Percentiles rank a stretch among this genome's conserved stretches.
Evolutionary conservation across 2,888 invertebrate genomes (phyloP).

Genomic region (Pammene fasciana): DNA sequence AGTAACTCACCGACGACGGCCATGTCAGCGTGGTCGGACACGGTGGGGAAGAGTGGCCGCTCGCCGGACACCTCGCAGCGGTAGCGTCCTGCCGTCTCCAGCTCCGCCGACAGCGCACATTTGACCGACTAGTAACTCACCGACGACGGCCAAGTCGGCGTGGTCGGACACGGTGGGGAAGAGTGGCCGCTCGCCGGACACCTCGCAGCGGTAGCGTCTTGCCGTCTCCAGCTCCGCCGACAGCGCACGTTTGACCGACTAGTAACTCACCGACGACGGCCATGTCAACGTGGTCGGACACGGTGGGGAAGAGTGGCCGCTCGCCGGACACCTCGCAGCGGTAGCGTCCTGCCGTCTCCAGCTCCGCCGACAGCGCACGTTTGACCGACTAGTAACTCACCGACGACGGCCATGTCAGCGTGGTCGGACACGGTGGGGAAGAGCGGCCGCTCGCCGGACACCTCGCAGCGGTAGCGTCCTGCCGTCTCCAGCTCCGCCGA

Average conservation of each 20-base stretch:
- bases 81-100: background rate
- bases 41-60: slow-evolving; percentile 79
- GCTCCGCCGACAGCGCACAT: background rate
- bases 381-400: slow-evolving; percentile 51
- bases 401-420: slow-evolving; percentile 58
- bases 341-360: background rate
- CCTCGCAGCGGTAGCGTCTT: slow-evolving; percentile 50
- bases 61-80: slow-evolving; percentile 76
- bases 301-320: slow-evolving; percentile 79
- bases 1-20: slow-evolving; percentile 66
- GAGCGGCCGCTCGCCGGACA: slow-evolving; percentile 85
- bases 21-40: slow-evolving; percentile 10
- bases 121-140: slow-evolving; percentile 51
- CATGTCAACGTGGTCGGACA: slow-evolving; percentile 11
- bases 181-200: slow-evolving; percentile 85
- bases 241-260: no score
- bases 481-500: background rate
- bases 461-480: slow-evolving; percentile 50
- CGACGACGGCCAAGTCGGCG: slow-evolving; percentile 58
- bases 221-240: background rate
- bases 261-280: slow-evolving; percentile 66
- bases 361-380: background rate
- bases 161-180: slow-evolving; percentile 10
- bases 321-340: slow-evolving; percentile 76
- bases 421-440: slow-evolving; percentile 6